Evolutionary conservation across 2,888 invertebrate species (phyloP), one percentile per base, ranked within the genome.

Genomic region (Limnephilus rhombicus): DNA sequence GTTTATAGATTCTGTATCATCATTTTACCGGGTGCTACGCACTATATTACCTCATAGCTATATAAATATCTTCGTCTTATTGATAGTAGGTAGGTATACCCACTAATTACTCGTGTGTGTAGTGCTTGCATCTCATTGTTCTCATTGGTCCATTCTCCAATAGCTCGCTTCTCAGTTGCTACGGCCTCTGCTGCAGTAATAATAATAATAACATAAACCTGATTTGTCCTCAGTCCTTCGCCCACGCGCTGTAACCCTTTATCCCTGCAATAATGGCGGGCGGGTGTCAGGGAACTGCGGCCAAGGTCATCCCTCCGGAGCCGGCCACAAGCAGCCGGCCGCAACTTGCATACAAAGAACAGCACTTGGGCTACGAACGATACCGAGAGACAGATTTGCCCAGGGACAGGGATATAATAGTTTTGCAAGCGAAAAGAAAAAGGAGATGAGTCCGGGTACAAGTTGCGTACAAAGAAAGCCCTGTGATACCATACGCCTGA

Each of bases 241-340:
- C 83, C 83, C 83, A 18, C 83, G 83, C 83, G 83, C 37, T 34
- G 34, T 24, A 83, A 18, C 37, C 31, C 37, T 31, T 24, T 41
- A 83, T 34, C 83, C 82, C 82, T 83, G 82, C 82, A 31, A 37
- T 37, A 18, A 18, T 31, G 82, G 82, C 34, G 34, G 41, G 45
- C 41, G 15, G 45, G 85, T 85, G 85, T 85, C 85, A 37, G 41
- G 45, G 85, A 85, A 85, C 85, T 29, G 86, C 86, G 86, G 86
- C 86, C 86, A 86, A 86, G 86, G 86, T 86, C 49, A 86, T 34
- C 85, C 85, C 18, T 15, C 81, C 82, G 29, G 83, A 68, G 53
- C 45, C 45, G 45, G 45, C 45, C 45, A 15, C 13, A 49, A 49
- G 81, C 37, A 37, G 37, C 37, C 37, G 37, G 37, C n/a, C 37